These are phyloP conservation scores for Oscheius sp. DNA, from an alignment of 2,888 invertebrate genomes.

Conservation along the genomic window DNA sequence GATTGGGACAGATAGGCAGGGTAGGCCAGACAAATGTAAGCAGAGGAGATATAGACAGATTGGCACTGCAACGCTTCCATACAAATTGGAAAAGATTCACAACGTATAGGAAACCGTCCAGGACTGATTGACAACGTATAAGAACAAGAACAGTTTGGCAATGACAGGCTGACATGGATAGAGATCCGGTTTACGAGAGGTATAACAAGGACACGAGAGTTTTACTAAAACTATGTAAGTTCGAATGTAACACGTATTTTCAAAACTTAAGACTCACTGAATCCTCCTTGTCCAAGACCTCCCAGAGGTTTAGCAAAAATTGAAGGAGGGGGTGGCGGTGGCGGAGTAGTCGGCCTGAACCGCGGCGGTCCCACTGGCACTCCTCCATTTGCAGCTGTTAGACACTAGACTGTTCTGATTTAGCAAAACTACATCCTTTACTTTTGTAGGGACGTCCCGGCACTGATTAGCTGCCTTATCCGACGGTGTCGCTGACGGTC, in stretches of 20 bases:
- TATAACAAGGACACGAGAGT: no score
- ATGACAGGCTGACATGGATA: no score
- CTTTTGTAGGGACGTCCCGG: conserved; percentile 58
- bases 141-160: no score
- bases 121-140: no score
- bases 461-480: conserved; percentile 68
- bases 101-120: no score
- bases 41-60: no score
- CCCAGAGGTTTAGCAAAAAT: conserved; percentile 3
- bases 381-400: conserved; percentile 71
- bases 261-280: neutral
- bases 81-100: no score
- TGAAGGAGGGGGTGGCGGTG: neutral
- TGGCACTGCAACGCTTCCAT: no score
- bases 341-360: neutral
- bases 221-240: neutral
- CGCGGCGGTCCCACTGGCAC: conserved; percentile 51
- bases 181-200: no score
- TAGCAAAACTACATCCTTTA: conserved; percentile 21
- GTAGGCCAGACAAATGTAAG: no score
- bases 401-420: conserved; percentile 55
- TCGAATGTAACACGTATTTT: neutral
- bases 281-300: neutral
- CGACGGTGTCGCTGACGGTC: conserved; percentile 59
- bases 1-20: no score